These are phyloP conservation scores for Trialeurodes vaporariorum DNA, from an alignment of 1,140 invertebrate species.

Conservation along the genomic window DNA sequence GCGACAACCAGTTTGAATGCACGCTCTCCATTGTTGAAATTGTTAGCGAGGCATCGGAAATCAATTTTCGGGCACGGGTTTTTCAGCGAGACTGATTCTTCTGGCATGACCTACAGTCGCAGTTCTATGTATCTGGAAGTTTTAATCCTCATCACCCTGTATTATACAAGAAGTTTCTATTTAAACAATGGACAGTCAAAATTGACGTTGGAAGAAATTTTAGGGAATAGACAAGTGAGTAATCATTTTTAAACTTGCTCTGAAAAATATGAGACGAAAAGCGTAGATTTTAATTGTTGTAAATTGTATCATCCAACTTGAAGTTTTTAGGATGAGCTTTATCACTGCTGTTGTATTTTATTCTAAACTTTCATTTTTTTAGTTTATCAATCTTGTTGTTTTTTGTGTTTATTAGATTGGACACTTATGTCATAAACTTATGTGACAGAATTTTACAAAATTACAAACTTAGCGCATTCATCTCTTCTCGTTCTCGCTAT, in stretches of 20 bases:
- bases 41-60: conserved; percentile 65
- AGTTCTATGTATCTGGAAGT: conserved; percentile 78
- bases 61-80: conserved; percentile 71
- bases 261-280: no score
- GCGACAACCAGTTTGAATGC: conserved; percentile 46
- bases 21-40: conserved; percentile 41
- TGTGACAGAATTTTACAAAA: no score
- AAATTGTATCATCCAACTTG: no score
- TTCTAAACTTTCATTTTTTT: no score
- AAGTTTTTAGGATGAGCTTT: no score
- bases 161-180: conserved; percentile 72
- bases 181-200: conserved; percentile 52
- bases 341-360: no score
- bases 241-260: conserved; percentile 3
- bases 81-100: conserved; percentile 46
- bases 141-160: conserved; percentile 62
- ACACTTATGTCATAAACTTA: no score
- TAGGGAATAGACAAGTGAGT: conserved; percentile 53
- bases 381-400: no score
- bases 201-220: conserved; percentile 57
- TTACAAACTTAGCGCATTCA: no score
- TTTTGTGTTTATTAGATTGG: no score
- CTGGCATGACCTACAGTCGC: conserved; percentile 43
- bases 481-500: no score
- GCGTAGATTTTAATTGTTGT: no score